Evolutionary conservation across 2,797 vertebrate species (phyloP).

Genomic region (Microtus obscurus): DNA sequence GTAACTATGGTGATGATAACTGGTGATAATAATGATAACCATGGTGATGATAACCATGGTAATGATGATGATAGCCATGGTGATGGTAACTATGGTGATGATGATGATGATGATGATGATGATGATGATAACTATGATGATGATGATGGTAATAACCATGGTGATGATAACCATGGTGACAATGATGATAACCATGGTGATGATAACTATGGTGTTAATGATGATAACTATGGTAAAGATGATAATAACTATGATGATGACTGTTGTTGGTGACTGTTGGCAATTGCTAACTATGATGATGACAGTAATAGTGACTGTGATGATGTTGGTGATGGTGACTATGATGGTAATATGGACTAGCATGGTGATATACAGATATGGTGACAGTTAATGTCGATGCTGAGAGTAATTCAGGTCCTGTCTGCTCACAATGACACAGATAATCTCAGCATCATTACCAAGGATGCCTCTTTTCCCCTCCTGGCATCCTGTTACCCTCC

Average conservation of each 20-base stretch:
- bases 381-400: not conserved
- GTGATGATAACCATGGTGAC: not conserved
- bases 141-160: not conserved
- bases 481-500: not conserved
- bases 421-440: not conserved
- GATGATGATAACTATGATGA: too few species aligned
- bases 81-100: too few species aligned
- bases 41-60: too few species aligned
- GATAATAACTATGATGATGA: not conserved
- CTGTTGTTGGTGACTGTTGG: not conserved
- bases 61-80: too few species aligned
- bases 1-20: too few species aligned
- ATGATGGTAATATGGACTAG: fast-evolving
- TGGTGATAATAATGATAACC: not conserved
- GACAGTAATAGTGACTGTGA: not conserved
- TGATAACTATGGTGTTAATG: not conserved
- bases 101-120: not conserved
- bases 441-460: not conserved
- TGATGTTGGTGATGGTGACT: not conserved
- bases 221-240: not conserved
- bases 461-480: fast-evolving
- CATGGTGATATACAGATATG: too few species aligned
- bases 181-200: too few species aligned
- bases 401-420: not conserved
- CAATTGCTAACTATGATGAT: too few species aligned